Evolutionary conservation across 2,113 vertebrate genomes (phyloP).

Genomic region (Poicephalus meyeri): DNA sequence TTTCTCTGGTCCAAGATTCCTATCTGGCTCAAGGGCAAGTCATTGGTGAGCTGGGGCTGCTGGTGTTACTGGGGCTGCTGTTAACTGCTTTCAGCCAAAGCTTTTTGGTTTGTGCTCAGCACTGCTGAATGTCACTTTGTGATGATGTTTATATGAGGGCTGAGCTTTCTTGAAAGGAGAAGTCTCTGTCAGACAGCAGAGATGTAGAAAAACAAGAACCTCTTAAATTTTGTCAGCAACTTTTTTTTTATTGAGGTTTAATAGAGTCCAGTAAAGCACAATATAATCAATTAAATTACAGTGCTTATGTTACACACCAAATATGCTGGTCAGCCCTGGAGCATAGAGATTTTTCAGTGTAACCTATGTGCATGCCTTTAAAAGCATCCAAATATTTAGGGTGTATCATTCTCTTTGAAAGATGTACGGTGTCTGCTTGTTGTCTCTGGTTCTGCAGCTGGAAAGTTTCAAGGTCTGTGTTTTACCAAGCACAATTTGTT

Average conservation of each 20-base stretch:
- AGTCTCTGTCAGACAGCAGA: neutral
- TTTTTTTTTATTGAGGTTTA: neutral
- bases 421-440: neutral
- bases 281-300: neutral
- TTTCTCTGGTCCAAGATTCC: neutral
- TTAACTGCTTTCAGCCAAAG: neutral
- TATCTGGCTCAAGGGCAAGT: neutral
- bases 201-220: neutral
- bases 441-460: slow-evolving; percentile 47
- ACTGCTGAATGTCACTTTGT: neutral
- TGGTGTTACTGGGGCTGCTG: neutral
- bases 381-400: neutral
- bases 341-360: neutral
- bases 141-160: neutral
- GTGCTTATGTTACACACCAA: neutral
- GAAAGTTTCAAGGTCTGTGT: slow-evolving; percentile 33
- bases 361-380: neutral
- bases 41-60: neutral
- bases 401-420: neutral
- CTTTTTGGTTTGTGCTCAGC: neutral
- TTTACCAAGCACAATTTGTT: slow-evolving; percentile 29
- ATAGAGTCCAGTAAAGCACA: neutral
- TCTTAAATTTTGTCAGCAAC: neutral
- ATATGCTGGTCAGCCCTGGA: neutral
- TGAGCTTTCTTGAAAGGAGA: neutral